Conservation (phyloP, 2,888 invertebrate genomes). For the Drosophila neonasuta region DNA sequence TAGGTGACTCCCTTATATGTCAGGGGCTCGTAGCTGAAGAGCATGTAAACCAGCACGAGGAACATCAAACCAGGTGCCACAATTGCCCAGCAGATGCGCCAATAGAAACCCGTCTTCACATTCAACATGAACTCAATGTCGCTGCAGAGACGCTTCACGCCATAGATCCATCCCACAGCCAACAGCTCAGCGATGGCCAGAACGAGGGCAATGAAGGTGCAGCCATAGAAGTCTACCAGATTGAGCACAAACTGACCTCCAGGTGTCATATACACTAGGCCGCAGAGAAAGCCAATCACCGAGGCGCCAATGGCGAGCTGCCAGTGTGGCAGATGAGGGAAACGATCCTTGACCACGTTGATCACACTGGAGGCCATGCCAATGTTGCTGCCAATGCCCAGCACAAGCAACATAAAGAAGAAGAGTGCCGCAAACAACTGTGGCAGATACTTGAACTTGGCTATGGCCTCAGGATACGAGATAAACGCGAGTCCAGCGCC, state of each 20-base stretch:
- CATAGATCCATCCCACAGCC: slow-evolving; percentile 89
- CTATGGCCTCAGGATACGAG: slow-evolving; percentile 86
- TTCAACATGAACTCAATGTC: slow-evolving; percentile 92
- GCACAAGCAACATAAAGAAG: slow-evolving; percentile 84
- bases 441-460: slow-evolving; percentile 83
- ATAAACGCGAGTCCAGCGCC: slow-evolving; percentile 92
- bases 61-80: slow-evolving; percentile 88
- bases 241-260: slow-evolving; percentile 89
- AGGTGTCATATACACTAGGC: slow-evolving; percentile 86
- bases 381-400: slow-evolving; percentile 84
- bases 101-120: slow-evolving; percentile 86
- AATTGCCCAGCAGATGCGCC: slow-evolving; percentile 91
- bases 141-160: slow-evolving; percentile 86
- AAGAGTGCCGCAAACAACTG: slow-evolving; percentile 84
- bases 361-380: slow-evolving; percentile 83
- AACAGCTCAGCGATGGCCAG: slow-evolving; percentile 86
- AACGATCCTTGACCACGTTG: slow-evolving; percentile 83
- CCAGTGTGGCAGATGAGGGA: slow-evolving; percentile 83
- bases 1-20: slow-evolving; percentile 85
- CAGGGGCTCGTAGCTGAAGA: slow-evolving; percentile 85
- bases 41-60: slow-evolving; percentile 87
- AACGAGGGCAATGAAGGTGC: slow-evolving; percentile 88
- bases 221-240: slow-evolving; percentile 89
- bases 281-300: slow-evolving; percentile 84
- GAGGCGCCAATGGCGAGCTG: slow-evolving; percentile 83